Evolutionary conservation across 1,140 invertebrate genomes (phyloP), one percentile per base, ranked within the genome.

Genomic region (Caenorhabditis inopinata): DNA sequence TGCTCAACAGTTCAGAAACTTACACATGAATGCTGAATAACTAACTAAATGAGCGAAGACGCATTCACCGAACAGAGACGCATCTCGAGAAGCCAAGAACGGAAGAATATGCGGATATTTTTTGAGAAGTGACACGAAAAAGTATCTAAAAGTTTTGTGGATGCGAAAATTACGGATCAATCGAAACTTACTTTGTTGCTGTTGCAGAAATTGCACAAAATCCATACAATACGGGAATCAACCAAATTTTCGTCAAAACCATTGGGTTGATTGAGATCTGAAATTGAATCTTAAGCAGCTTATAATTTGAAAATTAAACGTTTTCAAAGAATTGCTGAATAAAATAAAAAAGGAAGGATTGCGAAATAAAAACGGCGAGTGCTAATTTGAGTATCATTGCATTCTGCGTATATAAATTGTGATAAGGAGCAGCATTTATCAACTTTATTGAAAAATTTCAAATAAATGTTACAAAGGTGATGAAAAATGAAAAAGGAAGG

Each of bases 11-110:
- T 25, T 14, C 2, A 35, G 1, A 21, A 21, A 82, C 79, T 76
- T 47, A 83, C 82, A 49, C 21, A 81, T 76, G 21, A 83, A 73
- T 14, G 82, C 79, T 1, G 79, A 75, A n/a, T 74, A 42, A 29
- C 82, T 83, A 29, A 82, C 45, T 29, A 83, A 42, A 32, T 83
- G 82, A 29, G 75, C 58, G 38, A 83, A 83, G 4, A 83, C 46
- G 45, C 82, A 83, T 38, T 80, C 74, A 49, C 82, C 79, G 16
- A 51, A 35, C 5, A 82, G 48, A 16, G 29, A 77, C 27, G 74
- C 42, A 76, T 76, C 46, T 32, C 58, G 58, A 21, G 68, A 83
- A 25, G 82, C 82, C 11, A 83, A 38, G 45, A 81, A 83, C 1
- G 82, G 75, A 9, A 83, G 23, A 51, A 82, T 38, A 45, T 32